Evolutionary conservation across 1,140 invertebrate species (phyloP), one percentile per base, ranked within the genome.

Genomic region (Tetranychus urticae): DNA sequence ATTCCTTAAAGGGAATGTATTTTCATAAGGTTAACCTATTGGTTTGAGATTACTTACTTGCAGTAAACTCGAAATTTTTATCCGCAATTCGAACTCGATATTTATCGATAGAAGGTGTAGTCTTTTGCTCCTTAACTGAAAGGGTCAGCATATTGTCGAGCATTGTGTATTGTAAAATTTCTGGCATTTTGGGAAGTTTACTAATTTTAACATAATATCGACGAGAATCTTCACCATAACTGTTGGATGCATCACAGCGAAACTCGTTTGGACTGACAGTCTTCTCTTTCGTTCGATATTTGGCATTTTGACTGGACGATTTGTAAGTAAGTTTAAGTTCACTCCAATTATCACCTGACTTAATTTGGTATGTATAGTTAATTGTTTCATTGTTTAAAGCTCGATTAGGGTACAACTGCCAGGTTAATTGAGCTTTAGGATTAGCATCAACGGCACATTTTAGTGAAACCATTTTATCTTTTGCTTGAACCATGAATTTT

Each of bases 51-150:
- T 45, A 42, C 8, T 34, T n/a, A 58, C 45, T 42, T 42, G 48
- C 58, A 55, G 56, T 61, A 36, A 63, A 63, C 10, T 62, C 47
- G 46, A 62, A 35, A 13, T 23, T 42, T n/a, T 63, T 45, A 34
- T 50, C 54, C 6, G 42, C 10, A 36, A 63, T 58, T 34, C 61
- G 59, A n/a, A 63, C 14, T 23, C 54, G 58, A 54, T 63, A 63
- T 13, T 61, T 60, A 39, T 63, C 62, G 33, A 63, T 42, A 4
- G 52, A 35, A 39, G 62, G 62, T 23, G 62, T 58, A 45, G 61
- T 45, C 5, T 60, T 39, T 12, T 23, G 47, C 31, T 61, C 52
- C 14, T 63, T 47, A 10, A 63, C 14, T n/a, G 52, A 31, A 23
- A 63, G 45, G 39, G 31, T 60, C 7, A 63, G n/a, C n/a, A 52